Conservation (phyloP, 1,140 invertebrate genomes). For the Meloidogyne exigua region DNA sequence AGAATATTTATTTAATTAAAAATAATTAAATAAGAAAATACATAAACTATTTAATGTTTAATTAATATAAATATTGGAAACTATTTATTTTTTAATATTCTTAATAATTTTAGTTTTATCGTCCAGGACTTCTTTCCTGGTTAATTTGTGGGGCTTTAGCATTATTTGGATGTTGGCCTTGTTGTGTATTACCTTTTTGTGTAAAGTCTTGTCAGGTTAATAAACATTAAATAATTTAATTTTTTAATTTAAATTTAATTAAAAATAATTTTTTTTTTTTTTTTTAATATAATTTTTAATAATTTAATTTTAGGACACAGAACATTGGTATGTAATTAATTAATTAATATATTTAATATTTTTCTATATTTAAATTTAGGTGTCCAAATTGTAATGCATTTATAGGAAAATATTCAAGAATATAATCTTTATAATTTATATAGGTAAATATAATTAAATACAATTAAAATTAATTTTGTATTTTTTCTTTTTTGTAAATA, state of each 20-base stretch:
- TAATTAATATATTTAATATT: too few species aligned
- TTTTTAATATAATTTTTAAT: too few species aligned
- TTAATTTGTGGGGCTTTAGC: conserved; percentile 27
- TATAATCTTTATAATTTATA: background rate
- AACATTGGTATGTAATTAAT: conserved; percentile 1
- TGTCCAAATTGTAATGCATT: conserved; percentile 25
- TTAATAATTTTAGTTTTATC: background rate
- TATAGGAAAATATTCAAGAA: conserved; percentile 26
- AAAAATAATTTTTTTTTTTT: background rate
- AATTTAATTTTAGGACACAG: conserved; percentile 18
- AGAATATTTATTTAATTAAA: background rate
- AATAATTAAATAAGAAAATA: too few species aligned
- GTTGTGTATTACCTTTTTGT: conserved; percentile 25
- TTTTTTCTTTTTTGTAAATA: background rate
- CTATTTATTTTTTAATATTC: background rate
- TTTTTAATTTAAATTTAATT: background rate
- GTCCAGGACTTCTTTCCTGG: conserved; percentile 24
- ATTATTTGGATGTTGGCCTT: conserved; percentile 27
- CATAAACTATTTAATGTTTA: too few species aligned
- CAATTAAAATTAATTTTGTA: background rate
- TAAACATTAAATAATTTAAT: background rate
- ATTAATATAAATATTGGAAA: background rate
- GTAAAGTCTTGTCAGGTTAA: conserved; percentile 18
- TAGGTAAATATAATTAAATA: background rate
- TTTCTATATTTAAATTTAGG: background rate